These are phyloP conservation scores for Xylocopa sonorina DNA, from an alignment of 1,140 invertebrate species.

Conservation along the genomic window DNA sequence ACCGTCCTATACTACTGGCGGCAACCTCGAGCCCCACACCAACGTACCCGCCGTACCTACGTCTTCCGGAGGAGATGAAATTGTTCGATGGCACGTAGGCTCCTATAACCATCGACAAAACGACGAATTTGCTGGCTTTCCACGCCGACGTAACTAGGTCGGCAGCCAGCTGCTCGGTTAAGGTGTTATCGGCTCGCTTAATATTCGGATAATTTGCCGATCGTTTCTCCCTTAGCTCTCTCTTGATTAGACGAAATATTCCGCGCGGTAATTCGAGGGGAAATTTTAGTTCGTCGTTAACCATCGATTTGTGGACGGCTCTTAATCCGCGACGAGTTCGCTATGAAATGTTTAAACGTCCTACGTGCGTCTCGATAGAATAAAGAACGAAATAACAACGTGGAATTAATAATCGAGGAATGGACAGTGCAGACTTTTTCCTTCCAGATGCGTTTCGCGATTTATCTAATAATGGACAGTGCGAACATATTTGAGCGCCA, in stretches of 20 bases:
- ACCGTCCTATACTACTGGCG: conserved; percentile 25
- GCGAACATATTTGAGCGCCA: conserved; percentile 40
- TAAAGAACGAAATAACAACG: not conserved
- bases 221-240: conserved; percentile 11
- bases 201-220: conserved; percentile 44
- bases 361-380: no score
- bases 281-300: not conserved
- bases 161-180: conserved; percentile 22
- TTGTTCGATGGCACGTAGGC: conserved; percentile 45
- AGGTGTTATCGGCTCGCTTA: conserved; percentile 39
- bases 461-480: conserved; percentile 5
- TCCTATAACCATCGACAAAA: conserved; percentile 35
- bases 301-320: not conserved
- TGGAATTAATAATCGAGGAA: no score
- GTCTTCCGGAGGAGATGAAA: conserved; percentile 61
- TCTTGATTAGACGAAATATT: not conserved
- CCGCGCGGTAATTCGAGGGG: not conserved
- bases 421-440: not conserved
- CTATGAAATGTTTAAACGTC: no score
- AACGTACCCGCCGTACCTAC: conserved; percentile 24
- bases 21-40: conserved; percentile 2
- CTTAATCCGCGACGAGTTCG: no score
- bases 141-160: conserved; percentile 41
- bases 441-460: not conserved
- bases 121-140: conserved; percentile 37